Base-by-base conservation (phyloP, 2,888 invertebrate species). In the Oscheius sp. region DNA sequence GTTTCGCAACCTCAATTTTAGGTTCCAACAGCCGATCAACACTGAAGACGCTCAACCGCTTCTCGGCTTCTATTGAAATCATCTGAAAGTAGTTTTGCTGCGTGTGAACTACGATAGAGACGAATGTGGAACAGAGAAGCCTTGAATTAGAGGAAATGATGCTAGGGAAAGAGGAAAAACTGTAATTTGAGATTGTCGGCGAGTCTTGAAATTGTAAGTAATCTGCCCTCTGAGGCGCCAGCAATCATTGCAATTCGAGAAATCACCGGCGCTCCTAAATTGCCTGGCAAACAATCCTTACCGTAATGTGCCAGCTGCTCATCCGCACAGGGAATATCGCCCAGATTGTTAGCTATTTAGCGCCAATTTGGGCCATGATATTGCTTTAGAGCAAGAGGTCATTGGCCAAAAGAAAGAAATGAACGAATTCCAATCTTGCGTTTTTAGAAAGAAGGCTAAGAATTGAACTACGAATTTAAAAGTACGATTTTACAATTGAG, bases 21-120 rank as follows among this genome's bases (percentile, higher is more conserved):
- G 72, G 68, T 55, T 76, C 76, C 15, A 76, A 42, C 2, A 76
- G 31, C 45, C 73, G 72, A 27, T 72, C 76, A 37, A 76, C 76
- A 53, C 76, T 76, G 71, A 76, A 76, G 55, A 76, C 27, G 23
- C 70, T 58, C 0, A 70, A 65, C 17, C 55, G 52, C 55, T 73
- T 76, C n/a, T 69, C 63, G 20, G 72, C 71, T 45, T 70, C 72
- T 55, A 69, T 72, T 2, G 74, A 74, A 31, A 76, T 71, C 76
- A 74, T 74, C 50, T 57, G 53, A 29, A 65, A 27, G 15, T n/a
- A 25, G 48, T 29, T 27, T 45, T 8, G 20, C 27, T 31, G 20
- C 42, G 25, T 34, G 37, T 15, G 17, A 27, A 27, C 27, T 2
- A 12, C 27, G 12, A 29, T 15, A 33, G 31, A 17, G 33, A 57